Evolutionary conservation across 1,140 invertebrate genomes (phyloP).

Genomic region (Drosophila sechellia): DNA sequence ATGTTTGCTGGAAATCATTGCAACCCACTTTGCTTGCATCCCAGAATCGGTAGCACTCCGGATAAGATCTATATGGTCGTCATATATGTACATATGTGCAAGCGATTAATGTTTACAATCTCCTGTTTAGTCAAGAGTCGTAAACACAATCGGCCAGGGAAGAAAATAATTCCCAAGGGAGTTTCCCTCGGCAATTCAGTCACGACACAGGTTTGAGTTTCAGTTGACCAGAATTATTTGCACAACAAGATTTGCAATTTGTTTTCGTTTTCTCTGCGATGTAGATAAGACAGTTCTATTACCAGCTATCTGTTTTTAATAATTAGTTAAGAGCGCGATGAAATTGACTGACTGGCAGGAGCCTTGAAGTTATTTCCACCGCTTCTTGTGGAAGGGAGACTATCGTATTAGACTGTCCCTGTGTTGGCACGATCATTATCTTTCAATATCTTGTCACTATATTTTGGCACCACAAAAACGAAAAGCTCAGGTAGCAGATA

Average conservation of each 20-base stretch:
- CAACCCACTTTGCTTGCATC: constrained; percentile 12
- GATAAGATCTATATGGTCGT: constrained; percentile 16
- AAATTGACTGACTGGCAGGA: constrained; percentile 20
- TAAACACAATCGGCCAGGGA: constrained; percentile 12
- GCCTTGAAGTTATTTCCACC: constrained; percentile 30
- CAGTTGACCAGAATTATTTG: constrained; percentile 22
- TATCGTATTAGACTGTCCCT: constrained; percentile 1
- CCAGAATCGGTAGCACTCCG: constrained; percentile 12
- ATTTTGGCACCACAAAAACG: neutral
- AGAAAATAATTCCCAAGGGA: constrained; percentile 27
- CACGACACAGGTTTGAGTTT: constrained; percentile 16
- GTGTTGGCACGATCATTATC: neutral
- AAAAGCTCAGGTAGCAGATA: neutral
- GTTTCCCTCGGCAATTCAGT: neutral
- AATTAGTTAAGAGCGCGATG: constrained; percentile 32
- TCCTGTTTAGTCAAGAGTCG: constrained; percentile 7
- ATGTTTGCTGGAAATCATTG: constrained; percentile 18
- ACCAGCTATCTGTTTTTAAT: constrained; percentile 21
- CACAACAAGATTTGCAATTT: constrained; percentile 36
- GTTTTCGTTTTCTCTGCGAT: constrained; percentile 25
- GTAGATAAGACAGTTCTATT: constrained; percentile 32
- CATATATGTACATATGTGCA: constrained; percentile 21
- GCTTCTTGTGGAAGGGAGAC: constrained; percentile 23
- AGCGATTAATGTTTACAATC: constrained; percentile 19
- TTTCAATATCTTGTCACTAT: neutral